Evolutionary conservation across 2,113 vertebrate species (phyloP), one percentile per base, ranked within the genome.

Genomic region (Spermophilus dauricus): DNA sequence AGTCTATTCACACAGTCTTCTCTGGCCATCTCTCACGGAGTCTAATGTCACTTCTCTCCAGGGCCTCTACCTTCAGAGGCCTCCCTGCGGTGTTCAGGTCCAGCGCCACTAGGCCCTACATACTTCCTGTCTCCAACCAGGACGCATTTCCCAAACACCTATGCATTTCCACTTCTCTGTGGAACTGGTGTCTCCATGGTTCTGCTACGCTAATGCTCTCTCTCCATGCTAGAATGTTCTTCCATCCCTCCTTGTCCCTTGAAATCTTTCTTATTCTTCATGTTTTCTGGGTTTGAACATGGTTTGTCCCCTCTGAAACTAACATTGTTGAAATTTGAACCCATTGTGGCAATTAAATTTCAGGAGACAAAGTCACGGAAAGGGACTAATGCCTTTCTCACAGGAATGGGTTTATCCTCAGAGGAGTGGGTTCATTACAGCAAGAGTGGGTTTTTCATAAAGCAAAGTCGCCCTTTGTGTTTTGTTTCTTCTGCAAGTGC

Each of bases 101-200:
- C 58, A 32, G 28, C 0, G 4, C 75, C 24, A 10, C 2, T 12
- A 1, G 37, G 30, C 39, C 30, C 4, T 39, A 22, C 18, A 0
- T 32, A 7, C 12, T 22, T 70, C n/a, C 11, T 81, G 2, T 81
- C 39, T 51, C 65, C 39, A 48, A 58, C 16, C 32, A 61, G 34
- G 37, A 76, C 77, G 14, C 14, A 9, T 86, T 92, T 65, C 28
- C 75, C 39, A 94, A 82, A 39, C 9, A 72, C 18, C 65, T 3
- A 0, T 8, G 34, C 24, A 73, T 37, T 42, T 82, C 70, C n/a
- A n/a, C 70, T 37, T 83, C 37, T 5, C 80, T 14, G 1, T 53
- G 39, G 39, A 42, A 42, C 39, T 42, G 39, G 39, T 42, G 39
- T 42, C 39, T 42, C 39, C 4, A 42, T 5, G 39, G 39, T 42